Conservation (phyloP, 2,888 invertebrate species). For the Adelphocoris suturalis region DNA sequence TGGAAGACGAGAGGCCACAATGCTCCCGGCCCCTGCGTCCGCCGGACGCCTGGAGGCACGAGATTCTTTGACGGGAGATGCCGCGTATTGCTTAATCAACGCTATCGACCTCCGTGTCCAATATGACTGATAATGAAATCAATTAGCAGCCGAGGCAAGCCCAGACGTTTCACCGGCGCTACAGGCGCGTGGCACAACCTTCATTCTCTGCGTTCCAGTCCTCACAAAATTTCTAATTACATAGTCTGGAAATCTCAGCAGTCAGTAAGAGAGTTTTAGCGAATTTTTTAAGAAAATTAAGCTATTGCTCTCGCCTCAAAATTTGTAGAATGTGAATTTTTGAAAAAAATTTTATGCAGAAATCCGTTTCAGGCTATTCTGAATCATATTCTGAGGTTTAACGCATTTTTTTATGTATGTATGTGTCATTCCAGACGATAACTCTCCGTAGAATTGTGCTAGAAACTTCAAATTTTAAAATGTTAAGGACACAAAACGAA, state of each 20-base stretch:
- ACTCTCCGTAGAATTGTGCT: too few species aligned
- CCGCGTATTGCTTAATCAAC: conserved; percentile 53
- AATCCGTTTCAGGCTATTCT: too few species aligned
- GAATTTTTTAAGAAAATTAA: too few species aligned
- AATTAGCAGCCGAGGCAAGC: neutral
- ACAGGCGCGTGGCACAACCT: neutral
- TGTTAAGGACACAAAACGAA: too few species aligned
- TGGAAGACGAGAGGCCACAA: neutral
- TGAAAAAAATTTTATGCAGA: too few species aligned
- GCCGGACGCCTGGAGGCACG: conserved; percentile 15
- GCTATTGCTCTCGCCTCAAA: too few species aligned
- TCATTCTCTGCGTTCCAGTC: neutral
- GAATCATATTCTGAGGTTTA: too few species aligned
- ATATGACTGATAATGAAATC: conserved; percentile 52
- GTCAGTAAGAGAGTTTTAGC: too few species aligned
- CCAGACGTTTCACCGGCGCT: neutral
- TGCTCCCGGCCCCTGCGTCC: conserved; percentile 3
- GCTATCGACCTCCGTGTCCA: conserved; percentile 54
- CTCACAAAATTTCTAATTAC: neutral
- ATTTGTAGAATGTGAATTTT: too few species aligned
- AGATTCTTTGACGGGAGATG: conserved; percentile 48
- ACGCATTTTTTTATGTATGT: too few species aligned
- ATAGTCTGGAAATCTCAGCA: neutral
- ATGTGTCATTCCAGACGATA: too few species aligned
- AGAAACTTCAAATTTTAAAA: too few species aligned